phyloP scores from a whole-genome alignment of 1,140 invertebrate species.

The Cheumatopsyche charites region DNA sequence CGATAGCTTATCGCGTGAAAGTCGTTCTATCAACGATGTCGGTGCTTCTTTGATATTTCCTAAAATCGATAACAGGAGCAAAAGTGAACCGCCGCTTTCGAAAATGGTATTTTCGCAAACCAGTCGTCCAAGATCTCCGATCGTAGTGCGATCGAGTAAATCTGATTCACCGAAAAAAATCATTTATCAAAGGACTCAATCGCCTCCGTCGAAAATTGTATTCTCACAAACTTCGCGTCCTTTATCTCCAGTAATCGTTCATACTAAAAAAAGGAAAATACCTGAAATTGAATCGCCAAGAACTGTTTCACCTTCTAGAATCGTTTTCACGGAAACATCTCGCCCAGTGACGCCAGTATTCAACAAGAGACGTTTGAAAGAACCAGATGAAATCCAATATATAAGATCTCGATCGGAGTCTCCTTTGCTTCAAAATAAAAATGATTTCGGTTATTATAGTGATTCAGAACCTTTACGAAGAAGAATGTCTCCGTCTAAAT shows the following conservation, averaged over 20 bases:
- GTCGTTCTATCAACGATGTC: constrained; percentile 45
- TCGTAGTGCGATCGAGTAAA: constrained; percentile 44
- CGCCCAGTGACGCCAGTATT: constrained; percentile 48
- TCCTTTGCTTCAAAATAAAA: constrained; percentile 32
- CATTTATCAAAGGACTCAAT: constrained; percentile 48
- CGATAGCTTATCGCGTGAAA: constrained; percentile 52
- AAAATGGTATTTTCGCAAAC: constrained; percentile 59
- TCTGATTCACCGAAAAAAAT: constrained; percentile 46
- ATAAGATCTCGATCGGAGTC: constrained; percentile 44
- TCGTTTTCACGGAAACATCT: constrained; percentile 50
- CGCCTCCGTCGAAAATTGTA: constrained; percentile 53
- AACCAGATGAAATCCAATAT: constrained; percentile 10
- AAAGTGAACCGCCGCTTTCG: constrained; percentile 59
- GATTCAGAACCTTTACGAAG: constrained; percentile 27
- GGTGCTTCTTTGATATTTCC: constrained; percentile 48
- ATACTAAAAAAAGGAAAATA: constrained; percentile 45
- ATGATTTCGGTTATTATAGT: constrained; percentile 24
- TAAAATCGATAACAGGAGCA: constrained; percentile 56
- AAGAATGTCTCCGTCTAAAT: constrained; percentile 52
- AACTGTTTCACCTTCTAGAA: constrained; percentile 52
- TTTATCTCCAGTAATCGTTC: constrained; percentile 52
- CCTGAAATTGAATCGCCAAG: constrained; percentile 36
- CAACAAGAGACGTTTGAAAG: constrained; percentile 37
- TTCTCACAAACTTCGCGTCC: constrained; percentile 55
- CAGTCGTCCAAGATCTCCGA: constrained; percentile 53